These are phyloP conservation scores for Acronicta leporina DNA, from an alignment of 2,888 invertebrate genomes.

Conservation along the genomic window DNA sequence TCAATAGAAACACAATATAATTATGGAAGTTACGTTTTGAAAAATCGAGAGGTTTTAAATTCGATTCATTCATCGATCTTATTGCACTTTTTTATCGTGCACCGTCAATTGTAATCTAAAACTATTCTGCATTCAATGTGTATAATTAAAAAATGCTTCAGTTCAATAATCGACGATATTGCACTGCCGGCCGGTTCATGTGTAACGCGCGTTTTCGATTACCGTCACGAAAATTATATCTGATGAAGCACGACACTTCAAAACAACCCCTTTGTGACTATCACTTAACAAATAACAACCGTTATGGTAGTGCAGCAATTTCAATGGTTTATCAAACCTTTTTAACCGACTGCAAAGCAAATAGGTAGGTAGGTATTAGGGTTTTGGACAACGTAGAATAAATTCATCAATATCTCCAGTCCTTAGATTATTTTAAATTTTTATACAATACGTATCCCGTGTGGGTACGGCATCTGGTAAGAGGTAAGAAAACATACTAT, in stretches of 20 bases:
- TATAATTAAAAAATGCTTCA: slow-evolving; percentile 37
- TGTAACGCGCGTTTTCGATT: slow-evolving; percentile 55
- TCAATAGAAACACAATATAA: no score
- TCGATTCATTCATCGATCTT: no score
- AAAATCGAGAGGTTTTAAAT: no score
- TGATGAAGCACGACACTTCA: slow-evolving; percentile 72
- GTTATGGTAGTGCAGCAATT: slow-evolving; percentile 62
- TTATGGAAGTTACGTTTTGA: no score
- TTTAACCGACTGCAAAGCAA: not conserved
- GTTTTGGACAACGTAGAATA: no score
- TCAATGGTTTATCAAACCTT: slow-evolving; percentile 61
- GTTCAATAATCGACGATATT: slow-evolving; percentile 32
- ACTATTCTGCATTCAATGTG: slow-evolving; percentile 18
- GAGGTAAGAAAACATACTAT: no score
- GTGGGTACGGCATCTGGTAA: no score
- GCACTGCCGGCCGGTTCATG: slow-evolving; percentile 23
- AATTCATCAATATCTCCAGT: no score
- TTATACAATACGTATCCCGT: no score
- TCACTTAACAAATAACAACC: slow-evolving; percentile 80
- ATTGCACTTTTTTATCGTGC: not conserved
- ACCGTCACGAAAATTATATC: slow-evolving; percentile 73
- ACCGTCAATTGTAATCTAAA: slow-evolving; percentile 22
- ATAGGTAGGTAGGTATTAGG: no score
- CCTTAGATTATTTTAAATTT: no score
- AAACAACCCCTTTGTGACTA: slow-evolving; percentile 65